phyloP scores from a whole-genome alignment of 2,888 invertebrate genomes.

The Trichopoda pennipes region DNA sequence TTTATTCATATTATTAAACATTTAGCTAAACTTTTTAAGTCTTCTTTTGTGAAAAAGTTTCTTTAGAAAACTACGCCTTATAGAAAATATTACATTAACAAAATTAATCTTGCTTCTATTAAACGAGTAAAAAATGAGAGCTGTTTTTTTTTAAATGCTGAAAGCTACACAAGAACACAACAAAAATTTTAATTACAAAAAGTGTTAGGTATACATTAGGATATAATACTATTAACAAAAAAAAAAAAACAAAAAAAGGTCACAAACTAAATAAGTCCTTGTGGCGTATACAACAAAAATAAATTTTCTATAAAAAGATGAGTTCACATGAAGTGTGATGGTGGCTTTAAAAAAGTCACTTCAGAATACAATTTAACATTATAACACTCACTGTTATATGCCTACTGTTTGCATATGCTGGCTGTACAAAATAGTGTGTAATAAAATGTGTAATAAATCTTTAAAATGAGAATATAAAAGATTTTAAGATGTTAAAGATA shows the following conservation, averaged over 20 bases:
- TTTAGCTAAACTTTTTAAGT: too few species aligned
- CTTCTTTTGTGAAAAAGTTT: too few species aligned
- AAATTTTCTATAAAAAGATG: not conserved
- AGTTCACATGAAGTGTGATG: not conserved
- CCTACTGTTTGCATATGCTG: too few species aligned
- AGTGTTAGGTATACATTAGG: not conserved
- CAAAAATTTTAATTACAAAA: not conserved
- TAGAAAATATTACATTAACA: too few species aligned
- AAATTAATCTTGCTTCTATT: too few species aligned
- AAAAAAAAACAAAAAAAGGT: too few species aligned
- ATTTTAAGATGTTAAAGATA: conserved; percentile 9
- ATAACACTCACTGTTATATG: not conserved
- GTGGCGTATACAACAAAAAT: conserved; percentile 1
- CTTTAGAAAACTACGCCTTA: too few species aligned
- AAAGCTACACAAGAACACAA: too few species aligned
- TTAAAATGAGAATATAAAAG: not conserved
- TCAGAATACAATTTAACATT: not conserved
- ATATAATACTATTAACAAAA: not conserved
- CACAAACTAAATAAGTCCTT: not conserved
- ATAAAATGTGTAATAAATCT: conserved; percentile 33
- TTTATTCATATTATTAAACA: too few species aligned
- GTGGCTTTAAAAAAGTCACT: conserved; percentile 11
- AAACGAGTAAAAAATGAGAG: too few species aligned
- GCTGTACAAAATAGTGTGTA: not conserved
- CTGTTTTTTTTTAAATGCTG: too few species aligned